A percentile compares a stretch with the other conserved stretches of the same genome.
Conservation (phyloP, 2,888 invertebrate species). For the Piscicola geometra region DNA sequence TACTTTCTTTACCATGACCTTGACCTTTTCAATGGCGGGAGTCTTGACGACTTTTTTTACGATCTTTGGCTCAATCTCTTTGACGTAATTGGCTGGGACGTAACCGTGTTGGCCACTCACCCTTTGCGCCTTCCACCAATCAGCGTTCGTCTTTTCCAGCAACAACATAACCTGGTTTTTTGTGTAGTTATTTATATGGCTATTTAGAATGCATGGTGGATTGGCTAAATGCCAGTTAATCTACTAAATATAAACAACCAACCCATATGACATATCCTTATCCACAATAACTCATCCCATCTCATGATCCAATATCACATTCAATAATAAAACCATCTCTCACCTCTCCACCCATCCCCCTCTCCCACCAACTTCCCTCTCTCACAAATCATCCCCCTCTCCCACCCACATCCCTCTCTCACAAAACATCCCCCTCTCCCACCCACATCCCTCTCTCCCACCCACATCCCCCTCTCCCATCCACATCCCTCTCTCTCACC, state of each 20-base stretch:
- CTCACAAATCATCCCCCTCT: too few species aligned
- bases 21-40: slow-evolving; percentile 75
- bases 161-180: slow-evolving; percentile 70
- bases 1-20: slow-evolving; percentile 80
- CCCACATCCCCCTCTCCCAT: too few species aligned
- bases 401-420: too few species aligned
- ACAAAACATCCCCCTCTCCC: too few species aligned
- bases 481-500: slow-evolving; percentile 39
- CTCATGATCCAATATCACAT: too few species aligned
- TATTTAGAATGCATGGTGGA: too few species aligned
- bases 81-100: slow-evolving; percentile 93
- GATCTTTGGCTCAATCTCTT: slow-evolving; percentile 78
- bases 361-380: too few species aligned
- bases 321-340: too few species aligned
- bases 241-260: neutral
- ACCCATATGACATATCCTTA: neutral
- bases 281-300: too few species aligned
- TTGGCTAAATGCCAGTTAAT: neutral
- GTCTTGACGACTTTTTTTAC: slow-evolving; percentile 63
- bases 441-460: too few species aligned
- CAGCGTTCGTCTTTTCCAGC: slow-evolving; percentile 87
- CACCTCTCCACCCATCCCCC: too few species aligned
- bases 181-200: neutral
- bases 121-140: slow-evolving; percentile 98
- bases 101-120: slow-evolving; percentile 88